Conservation (phyloP, 2,888 invertebrate genomes). For the Heteromyza rotundicornis region DNA sequence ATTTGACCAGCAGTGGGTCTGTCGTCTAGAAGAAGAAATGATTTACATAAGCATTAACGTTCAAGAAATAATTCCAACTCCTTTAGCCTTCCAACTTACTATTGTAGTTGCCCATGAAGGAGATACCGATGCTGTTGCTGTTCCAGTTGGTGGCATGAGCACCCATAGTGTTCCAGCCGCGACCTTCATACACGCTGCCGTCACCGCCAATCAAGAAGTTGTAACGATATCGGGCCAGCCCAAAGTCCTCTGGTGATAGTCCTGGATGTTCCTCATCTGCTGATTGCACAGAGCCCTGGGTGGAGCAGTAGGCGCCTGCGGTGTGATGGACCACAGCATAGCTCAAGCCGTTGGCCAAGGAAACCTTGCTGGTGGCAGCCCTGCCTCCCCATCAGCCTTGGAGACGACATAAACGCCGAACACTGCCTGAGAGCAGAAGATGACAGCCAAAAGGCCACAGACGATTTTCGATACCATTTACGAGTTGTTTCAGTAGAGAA, state of each 20-base stretch:
- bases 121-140: conserved; percentile 41
- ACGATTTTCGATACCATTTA: conserved; percentile 13
- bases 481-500: neutral
- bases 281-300: conserved; percentile 36
- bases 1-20: conserved; percentile 38
- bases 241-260: conserved; percentile 45
- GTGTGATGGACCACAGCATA: conserved; percentile 70
- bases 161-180: conserved; percentile 43
- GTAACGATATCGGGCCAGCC: too few relatives aligned
- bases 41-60: too few relatives aligned
- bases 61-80: neutral
- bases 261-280: conserved; percentile 41
- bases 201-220: conserved; percentile 48
- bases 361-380: conserved; percentile 30
- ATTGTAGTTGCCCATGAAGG: conserved; percentile 42
- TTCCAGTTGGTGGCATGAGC: conserved; percentile 45
- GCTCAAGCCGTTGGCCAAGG: conserved; percentile 30
- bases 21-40: conserved; percentile 19
- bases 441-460: conserved; percentile 17
- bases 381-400: conserved; percentile 45
- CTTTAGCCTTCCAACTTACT: conserved; percentile 27
- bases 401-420: conserved; percentile 33
- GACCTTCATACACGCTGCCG: conserved; percentile 46
- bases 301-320: conserved; percentile 62
- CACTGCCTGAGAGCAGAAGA: conserved; percentile 22